A percentile compares a stretch with the other conserved stretches of the same genome.
phyloP scores from a whole-genome alignment of 2,888 invertebrate species.

The Drosophila crucigera region DNA sequence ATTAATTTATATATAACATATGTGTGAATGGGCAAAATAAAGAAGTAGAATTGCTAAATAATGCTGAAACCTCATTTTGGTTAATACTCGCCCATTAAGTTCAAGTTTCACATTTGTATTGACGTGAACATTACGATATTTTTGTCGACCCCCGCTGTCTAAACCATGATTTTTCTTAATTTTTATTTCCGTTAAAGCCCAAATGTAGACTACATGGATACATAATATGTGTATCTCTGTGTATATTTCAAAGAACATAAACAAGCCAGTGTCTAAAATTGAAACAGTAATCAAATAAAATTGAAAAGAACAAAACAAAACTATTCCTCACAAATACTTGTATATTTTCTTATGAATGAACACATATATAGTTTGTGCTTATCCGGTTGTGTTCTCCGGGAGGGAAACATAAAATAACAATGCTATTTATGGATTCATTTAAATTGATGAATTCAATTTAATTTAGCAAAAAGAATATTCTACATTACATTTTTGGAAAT shows the following conservation, averaged over 20 bases:
- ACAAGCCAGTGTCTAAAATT: constrained; percentile 7
- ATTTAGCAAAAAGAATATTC: neutral
- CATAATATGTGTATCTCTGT: neutral
- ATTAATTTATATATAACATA: neutral
- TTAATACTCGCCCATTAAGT: neutral
- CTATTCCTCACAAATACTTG: neutral
- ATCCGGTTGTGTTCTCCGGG: neutral
- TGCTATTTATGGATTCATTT: neutral
- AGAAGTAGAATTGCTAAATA: constrained; percentile 60
- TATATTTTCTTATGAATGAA: constrained; percentile 4
- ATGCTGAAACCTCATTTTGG: constrained; percentile 6
- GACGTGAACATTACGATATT: neutral
- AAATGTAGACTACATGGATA: neutral
- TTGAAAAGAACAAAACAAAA: neutral
- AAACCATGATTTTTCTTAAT: neutral
- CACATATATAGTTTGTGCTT: too few relatives aligned
- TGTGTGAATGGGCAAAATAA: constrained; percentile 44
- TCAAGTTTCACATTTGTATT: constrained; percentile 2
- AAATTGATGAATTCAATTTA: neutral
- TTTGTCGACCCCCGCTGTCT: neutral
- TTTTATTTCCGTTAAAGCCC: neutral
- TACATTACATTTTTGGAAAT: neutral
- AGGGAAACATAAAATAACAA: neutral
- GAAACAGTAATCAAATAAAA: neutral
- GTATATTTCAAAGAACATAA: neutral